Evolutionary conservation across 2,797 vertebrate species (phyloP), one percentile per base, ranked within the genome.

Genomic region (Schizothorax lantsangensis): DNA sequence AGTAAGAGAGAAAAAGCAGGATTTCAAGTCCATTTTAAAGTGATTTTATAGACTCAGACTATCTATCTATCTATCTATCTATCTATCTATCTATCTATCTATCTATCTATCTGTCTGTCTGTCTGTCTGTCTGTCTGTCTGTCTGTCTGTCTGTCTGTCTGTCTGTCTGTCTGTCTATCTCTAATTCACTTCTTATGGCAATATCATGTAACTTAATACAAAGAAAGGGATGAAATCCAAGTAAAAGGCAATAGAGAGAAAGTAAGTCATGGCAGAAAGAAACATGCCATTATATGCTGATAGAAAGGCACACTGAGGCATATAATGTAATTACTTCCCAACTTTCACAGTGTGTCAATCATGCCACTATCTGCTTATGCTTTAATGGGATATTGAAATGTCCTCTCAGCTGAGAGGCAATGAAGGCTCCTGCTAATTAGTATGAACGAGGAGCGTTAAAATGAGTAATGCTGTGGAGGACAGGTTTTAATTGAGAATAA

Each of bases 401-500:
- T 95, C 93, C 93, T 94, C 91, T 95, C 91, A 88, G 88, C 93
- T 95, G 93, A 91, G 92, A 93, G 92, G 93, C 93, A 91, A 75
- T 74, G 92, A 94, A 94, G 92, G 93, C 93, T 92, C 91, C 88
- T 69, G 47, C 93, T 96, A 95, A 96, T 96, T 95, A 95, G 94
- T 94, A 95, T 94, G 94, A 96, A 95, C 94, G 94, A 95, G 91
- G 92, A 94, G 92, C 87, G 89, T 92, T 94, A 93, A 94, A 94
- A 96, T 95, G 92, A 96, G 95, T 96, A 95, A 96, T 95, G 94
- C 93, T 91, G 92, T 94, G 86, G 92, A 95, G 92, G 94, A 95
- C 94, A 92, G 93, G 90, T 95, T 95, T 95, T 95, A 95, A 96
- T 96, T 95, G 95, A 95, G 94, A 95, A 94, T 95, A 94, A 95